phyloP scores from a whole-genome alignment of 2,113 vertebrate genomes.

The Brachypodius melanocephalos region DNA sequence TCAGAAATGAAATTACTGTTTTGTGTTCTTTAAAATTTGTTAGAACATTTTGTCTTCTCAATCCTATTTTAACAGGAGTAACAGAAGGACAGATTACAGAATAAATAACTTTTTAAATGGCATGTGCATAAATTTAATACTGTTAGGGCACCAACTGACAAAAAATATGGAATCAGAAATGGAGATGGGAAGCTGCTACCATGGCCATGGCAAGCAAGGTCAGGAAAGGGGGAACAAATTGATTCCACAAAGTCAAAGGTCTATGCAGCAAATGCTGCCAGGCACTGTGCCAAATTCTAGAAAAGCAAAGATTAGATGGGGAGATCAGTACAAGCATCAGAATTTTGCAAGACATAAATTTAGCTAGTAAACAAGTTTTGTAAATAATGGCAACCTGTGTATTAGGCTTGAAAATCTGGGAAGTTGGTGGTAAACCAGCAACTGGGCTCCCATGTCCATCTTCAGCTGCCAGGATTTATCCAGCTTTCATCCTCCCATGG shows the following conservation, averaged over 20 bases:
- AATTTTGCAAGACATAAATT: neutral
- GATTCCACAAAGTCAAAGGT: slow-evolving; percentile 12
- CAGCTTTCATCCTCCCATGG: neutral
- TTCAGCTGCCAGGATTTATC: neutral
- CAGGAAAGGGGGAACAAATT: slow-evolving; percentile 1
- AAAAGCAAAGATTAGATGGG: neutral
- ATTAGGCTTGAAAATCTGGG: neutral
- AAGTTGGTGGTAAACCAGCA: neutral
- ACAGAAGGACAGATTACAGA: neutral
- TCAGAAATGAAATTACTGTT: neutral
- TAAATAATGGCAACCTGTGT: neutral
- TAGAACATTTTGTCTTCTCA: neutral
- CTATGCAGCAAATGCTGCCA: neutral
- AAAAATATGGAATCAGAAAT: neutral
- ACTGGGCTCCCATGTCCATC: neutral
- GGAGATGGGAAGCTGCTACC: neutral
- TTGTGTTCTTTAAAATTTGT: neutral
- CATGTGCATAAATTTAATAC: neutral
- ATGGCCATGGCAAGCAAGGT: neutral
- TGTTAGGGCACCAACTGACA: neutral
- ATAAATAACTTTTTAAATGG: slow-evolving; percentile 22
- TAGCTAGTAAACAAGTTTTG: neutral
- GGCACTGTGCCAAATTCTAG: neutral
- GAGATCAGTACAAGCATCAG: neutral
- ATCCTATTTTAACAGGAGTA: neutral